Base-by-base conservation (phyloP, 2,113 vertebrate species). In the Leptocoma aspasia region DNA sequence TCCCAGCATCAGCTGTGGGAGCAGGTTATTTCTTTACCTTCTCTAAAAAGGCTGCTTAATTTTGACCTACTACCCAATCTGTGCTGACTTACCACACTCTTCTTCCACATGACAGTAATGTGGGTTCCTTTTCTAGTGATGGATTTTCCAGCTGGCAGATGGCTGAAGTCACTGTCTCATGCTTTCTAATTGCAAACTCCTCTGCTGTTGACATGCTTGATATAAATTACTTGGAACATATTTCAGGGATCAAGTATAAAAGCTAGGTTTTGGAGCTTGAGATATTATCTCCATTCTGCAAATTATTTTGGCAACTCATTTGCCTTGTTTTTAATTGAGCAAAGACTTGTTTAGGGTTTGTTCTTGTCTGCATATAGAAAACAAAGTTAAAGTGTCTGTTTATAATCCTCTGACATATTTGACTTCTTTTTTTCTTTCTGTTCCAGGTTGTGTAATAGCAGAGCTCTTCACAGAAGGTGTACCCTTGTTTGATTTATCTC, bases 401-500 rank as follows among this genome's bases (percentile, higher is more conserved):
- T 57, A 33, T 52, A 79, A 71, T 71, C 33, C 16, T 78, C 45
- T 90, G 35, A 56, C 10, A 45, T 75, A 39, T 90, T 60, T 94
- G 64, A 23, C 95, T 6, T 95, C 82, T 97, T 33, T 41, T 17
- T 33, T 94, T 93, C 7, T 26, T 65, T 54, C 24, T 64, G 6
- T 73, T 93, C 27, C 95, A 99, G 99, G 99, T 49, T 99, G 99
- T 92, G 99, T 99, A 75, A 99, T 99, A 63, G 99, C 99, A 26
- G 99, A 99, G 83, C 98, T 99, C 26, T 99, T 99, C 96, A 99
- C 99, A 4, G 99, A 99, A 96, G 99, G 99, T 2, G 99, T 99
- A 39, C 99, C 99, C 11, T 96, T 99, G 44, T 99, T 99, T 92
- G 99, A 99, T 92, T 98, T 99, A 68, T 99, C 99, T 37, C 99